Base-by-base conservation (phyloP, 1,140 invertebrate species). In the Palaemon carinicauda region DNA sequence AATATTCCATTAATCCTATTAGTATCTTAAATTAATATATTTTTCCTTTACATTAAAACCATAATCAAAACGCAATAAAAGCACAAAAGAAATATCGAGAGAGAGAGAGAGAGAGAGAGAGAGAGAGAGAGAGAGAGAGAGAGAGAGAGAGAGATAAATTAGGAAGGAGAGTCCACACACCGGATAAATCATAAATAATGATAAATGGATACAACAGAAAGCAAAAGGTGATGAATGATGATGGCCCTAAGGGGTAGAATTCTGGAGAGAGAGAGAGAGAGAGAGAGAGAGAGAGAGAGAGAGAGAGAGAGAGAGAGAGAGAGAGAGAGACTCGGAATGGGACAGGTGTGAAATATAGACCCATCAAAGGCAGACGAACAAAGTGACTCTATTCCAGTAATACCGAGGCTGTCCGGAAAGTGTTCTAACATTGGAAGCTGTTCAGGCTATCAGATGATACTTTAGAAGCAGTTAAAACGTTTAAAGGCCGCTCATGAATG, bases 141-240 rank as follows among this genome's bases (percentile, higher is more conserved):
- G 50, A 52, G 31, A n/a, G 24, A 51, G 41, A 41, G 74, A 41
- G 74, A 24, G 33, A 41, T 17, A 33, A 71, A 51, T 41, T 78
- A 33, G 19, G 60, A 69, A 33, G 60, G 71, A 82, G n/a, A 82
- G 41, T 71, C 31, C 19, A 71, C 19, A 82, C 69, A 71, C 14
- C 41, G 41, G 41, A 52, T 21, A 52, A 78, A n/a, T 51, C 14
- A 52, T 17, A 78, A 24, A 52, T 19, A 78, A 19, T 51, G 33
- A 78, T n/a, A 78, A 52, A 78, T 24, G 52, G 31, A 50, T 51
- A 33, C 15, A 52, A 52, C 33, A 24, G 21, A 24, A 51, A 52
- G 41, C 17, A 21, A 52, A 52, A 24, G 14, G 50, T 21, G n/a
- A 52, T 12, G 51, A 21, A 52, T 33, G 41, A 27, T 21, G 75